Conservation (phyloP, 23 tunicate genomes). For the Trididemnum miniatum region DNA sequence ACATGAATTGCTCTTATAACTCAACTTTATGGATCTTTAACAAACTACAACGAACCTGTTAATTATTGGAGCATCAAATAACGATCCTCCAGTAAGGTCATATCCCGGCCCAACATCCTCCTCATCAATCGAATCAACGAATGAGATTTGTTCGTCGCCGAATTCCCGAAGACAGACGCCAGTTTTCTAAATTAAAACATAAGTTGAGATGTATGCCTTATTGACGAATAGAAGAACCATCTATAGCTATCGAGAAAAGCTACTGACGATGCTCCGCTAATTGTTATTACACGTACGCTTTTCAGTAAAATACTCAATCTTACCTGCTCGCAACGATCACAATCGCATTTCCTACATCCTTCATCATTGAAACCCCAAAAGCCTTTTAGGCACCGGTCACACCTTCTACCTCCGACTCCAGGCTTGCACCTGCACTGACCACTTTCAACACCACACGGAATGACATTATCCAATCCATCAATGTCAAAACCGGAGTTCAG, state of each 20-base stretch:
- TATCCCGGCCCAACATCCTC: background rate
- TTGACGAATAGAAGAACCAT: no score
- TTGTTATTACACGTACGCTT: no score
- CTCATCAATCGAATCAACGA: background rate
- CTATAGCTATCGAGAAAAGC: no score
- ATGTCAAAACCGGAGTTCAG: background rate
- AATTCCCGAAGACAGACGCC: conserved; percentile 24
- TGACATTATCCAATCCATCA: conserved; percentile 3
- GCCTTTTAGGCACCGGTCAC: conserved; percentile 62
- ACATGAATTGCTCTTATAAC: no score
- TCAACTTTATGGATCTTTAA: no score
- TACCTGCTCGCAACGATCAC: conserved; percentile 62
- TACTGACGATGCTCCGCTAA: no score
- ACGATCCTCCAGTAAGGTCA: background rate
- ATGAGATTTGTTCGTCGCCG: conserved; percentile 20
- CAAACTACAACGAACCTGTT: background rate
- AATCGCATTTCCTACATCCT: conserved; percentile 65
- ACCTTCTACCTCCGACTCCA: conserved; percentile 71
- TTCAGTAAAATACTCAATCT: background rate
- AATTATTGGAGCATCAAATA: background rate
- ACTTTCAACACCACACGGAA: conserved; percentile 32
- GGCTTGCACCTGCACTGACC: conserved; percentile 72
- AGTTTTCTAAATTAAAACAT: conserved; percentile 34
- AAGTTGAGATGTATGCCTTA: background rate
- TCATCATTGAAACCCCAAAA: conserved; percentile 57